phyloP scores from a whole-genome alignment of 2,888 invertebrate genomes.

The Abrostola tripartita region DNA sequence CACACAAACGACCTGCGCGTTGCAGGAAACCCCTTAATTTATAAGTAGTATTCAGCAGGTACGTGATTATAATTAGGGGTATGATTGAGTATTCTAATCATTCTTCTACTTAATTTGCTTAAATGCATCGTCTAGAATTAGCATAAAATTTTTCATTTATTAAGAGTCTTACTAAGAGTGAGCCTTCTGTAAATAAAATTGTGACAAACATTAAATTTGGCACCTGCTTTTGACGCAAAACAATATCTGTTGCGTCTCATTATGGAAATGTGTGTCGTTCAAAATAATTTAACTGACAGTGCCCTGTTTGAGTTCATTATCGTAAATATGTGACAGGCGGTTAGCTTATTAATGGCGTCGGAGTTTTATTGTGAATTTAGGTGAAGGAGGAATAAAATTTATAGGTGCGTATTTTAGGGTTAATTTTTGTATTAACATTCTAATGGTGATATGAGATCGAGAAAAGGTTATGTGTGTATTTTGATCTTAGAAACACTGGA shows the following conservation, averaged over 20 bases:
- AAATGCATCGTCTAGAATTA: too few species aligned
- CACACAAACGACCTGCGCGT: too few species aligned
- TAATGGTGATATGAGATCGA: slow-evolving; percentile 1
- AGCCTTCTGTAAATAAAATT: slow-evolving; percentile 27
- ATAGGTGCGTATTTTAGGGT: slow-evolving; percentile 18
- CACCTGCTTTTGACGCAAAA: slow-evolving; percentile 54
- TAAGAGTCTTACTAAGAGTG: neutral
- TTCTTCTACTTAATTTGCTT: too few species aligned
- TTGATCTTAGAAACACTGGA: neutral
- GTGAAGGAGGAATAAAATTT: slow-evolving; percentile 11
- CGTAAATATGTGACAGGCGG: slow-evolving; percentile 42
- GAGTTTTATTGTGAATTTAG: slow-evolving; percentile 31
- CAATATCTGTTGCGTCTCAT: slow-evolving; percentile 52
- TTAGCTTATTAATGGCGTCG: slow-evolving; percentile 13
- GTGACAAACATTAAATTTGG: slow-evolving; percentile 19
- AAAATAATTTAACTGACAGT: slow-evolving; percentile 43
- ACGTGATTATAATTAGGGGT: too few species aligned
- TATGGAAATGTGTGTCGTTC: slow-evolving; percentile 48
- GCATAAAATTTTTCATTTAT: too few species aligned
- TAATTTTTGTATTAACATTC: slow-evolving; percentile 3
- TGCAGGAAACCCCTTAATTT: too few species aligned
- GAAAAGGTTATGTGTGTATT: neutral
- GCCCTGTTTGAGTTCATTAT: slow-evolving; percentile 33
- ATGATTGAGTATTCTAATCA: too few species aligned
- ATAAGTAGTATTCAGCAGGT: too few species aligned